Evolutionary conservation across 1,140 invertebrate species (phyloP).

Genomic region (Dendroctonus ponderosae): DNA sequence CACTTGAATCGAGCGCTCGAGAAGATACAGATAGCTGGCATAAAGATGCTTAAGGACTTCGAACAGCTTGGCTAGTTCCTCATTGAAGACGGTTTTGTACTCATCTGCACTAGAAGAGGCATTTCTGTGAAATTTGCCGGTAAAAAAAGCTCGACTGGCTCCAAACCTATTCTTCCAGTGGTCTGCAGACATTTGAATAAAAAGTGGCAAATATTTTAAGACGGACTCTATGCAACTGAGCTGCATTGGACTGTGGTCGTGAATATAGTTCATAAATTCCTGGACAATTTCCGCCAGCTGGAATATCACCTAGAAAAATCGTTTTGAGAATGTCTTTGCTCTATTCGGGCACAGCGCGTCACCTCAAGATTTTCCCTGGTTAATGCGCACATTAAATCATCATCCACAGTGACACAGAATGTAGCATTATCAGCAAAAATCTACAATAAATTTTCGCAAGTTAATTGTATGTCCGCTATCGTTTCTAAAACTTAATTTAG

Average conservation of each 20-base stretch:
- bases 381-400: background rate
- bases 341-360: background rate
- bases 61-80: slow-evolving; percentile 11
- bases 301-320: slow-evolving; percentile 8
- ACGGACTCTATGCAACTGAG: slow-evolving; percentile 3
- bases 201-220: slow-evolving; percentile 10
- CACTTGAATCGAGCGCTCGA: slow-evolving; percentile 1
- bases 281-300: slow-evolving; percentile 16
- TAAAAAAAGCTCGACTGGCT: background rate
- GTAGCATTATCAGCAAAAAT: background rate
- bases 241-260: slow-evolving; percentile 4
- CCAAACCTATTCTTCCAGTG: slow-evolving; percentile 17
- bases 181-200: slow-evolving; percentile 5
- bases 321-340: background rate
- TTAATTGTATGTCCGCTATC: no score
- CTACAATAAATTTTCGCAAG: background rate
- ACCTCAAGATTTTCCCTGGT: background rate
- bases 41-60: slow-evolving; percentile 20
- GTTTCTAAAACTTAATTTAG: no score
- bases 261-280: slow-evolving; percentile 15
- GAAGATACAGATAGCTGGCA: slow-evolving; percentile 12
- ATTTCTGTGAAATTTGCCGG: background rate
- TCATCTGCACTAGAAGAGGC: slow-evolving; percentile 8
- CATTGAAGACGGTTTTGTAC: slow-evolving; percentile 9
- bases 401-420: background rate